Base-by-base conservation (phyloP, 2,888 invertebrate genomes). In the Tanytarsus gracilentus region DNA sequence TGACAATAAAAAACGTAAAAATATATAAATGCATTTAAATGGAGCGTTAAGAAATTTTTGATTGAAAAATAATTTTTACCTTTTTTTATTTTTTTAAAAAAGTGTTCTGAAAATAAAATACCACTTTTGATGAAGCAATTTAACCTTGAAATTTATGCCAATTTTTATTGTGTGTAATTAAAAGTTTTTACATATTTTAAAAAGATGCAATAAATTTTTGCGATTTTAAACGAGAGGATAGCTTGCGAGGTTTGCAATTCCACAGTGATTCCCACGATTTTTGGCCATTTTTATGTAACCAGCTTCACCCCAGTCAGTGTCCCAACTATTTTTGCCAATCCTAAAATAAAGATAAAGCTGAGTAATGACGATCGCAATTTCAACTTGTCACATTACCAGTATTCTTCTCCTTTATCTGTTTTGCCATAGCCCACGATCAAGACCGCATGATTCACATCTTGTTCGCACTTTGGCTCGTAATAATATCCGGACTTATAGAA, bases 401-500 rank as follows among this genome's bases (percentile, higher is more conserved):
- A 58, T 29, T 58, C 58, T 6, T 48, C 48, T 3, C 58, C 58
- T 8, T 11, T 39, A 11, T 44, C 48, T 11, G 44, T 48, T 16
- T 44, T 63, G 18, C 63, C 64, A 61, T 63, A 64, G 14, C 64
- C 64, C 14, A 64, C 62, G 18, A 62, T 44, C 8, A 62, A 36
- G 6, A 61, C 60, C 61, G 88, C 91, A 67, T 92, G 92, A 71
- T 91, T 88, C 30, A 90, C 76, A 61, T 77, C 71, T 14, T 73
- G 69, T 3, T 79, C 82, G 75, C 92, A 92, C 62, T 82, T 76
- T 52, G 81, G 79, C 65, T 89, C 89, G 69, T 78, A 81, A 75
- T 89, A 91, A 61, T 90, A 81, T 21, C 86, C 86, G 64, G 76
- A 72, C 6, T 79, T 78, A 74, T 90, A 90, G 69, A 86, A 83